These are phyloP conservation scores for Equus quagga DNA, from an alignment of 2,113 vertebrate species.

Conservation along the genomic window DNA sequence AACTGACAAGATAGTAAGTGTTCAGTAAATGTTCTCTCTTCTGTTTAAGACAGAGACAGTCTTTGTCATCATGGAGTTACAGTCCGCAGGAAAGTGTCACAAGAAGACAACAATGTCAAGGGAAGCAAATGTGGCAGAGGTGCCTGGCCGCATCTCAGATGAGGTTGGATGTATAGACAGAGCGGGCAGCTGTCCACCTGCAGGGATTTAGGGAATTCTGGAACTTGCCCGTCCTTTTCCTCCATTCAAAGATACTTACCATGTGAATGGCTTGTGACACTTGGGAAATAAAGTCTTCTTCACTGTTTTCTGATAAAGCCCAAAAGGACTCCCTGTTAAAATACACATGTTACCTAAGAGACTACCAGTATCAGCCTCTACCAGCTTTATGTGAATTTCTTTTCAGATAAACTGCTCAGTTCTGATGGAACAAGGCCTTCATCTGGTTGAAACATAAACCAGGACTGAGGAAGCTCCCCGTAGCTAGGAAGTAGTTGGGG, in stretches of 20 bases:
- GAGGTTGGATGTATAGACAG: too few species aligned
- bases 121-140: neutral
- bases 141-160: too few species aligned
- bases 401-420: neutral
- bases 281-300: neutral
- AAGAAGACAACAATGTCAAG: neutral
- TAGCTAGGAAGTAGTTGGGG: neutral
- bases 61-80: neutral
- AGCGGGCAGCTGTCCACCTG: too few species aligned
- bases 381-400: neutral
- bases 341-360: neutral
- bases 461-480: neutral
- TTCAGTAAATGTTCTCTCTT: neutral
- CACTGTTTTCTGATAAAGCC: neutral
- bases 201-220: neutral
- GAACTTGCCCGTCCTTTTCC: neutral
- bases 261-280: neutral
- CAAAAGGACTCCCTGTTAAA: neutral
- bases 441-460: neutral
- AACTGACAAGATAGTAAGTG: neutral
- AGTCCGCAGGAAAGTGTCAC: neutral
- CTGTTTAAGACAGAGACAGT: neutral
- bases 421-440: neutral
- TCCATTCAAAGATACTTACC: neutral
- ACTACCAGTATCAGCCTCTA: neutral